Base-by-base conservation (phyloP, 1,140 invertebrate genomes). In the Wiebesia pumilae region DNA sequence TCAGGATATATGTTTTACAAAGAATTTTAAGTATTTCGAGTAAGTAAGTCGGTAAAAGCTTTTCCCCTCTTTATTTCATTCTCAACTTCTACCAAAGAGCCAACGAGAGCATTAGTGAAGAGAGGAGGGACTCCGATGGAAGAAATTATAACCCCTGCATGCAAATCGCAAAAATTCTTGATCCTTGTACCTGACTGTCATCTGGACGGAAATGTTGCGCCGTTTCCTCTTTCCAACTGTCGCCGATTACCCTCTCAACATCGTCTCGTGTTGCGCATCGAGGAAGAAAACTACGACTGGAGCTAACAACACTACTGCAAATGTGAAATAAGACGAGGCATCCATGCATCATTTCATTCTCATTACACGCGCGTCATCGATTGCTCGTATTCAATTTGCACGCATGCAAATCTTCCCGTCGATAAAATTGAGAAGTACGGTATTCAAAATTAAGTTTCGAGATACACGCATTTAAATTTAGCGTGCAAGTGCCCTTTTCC, bases 321-420 rank as follows among this genome's bases (percentile, higher is more conserved):
- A 69, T 33, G 24, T 54, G 69, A 86, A 82, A 86, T 77, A 69
- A 65, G 33, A 35, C 40, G 85, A 40, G 69, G 47, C 33, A 71
- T 51, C 12, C 51, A 80, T 77, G 83, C 87, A 73, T 73, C 87
- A 87, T 87, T 87, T 87, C 79, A 65, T 85, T 85, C 83, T 87
- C 83, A 77, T 87, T 85, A 85, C 58, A 81, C 69, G 51, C 47
- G 27, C 62, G 54, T 54, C 58, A 7, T 67, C 35, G n/a, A 27
- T n/a, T 14, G 43, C 77, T 33, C 54, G 4, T 33, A 47, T 71
- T 81, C 67, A 73, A 85, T 85, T 71, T 81, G 24, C 71, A 21
- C 38, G 71, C 40, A 19, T 27, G 43, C 30, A 6, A 65, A 81
- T 81, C 33, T 24, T 40, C 10, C 0, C 0, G 10, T 1, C 30